Evolutionary conservation across 2,888 invertebrate species (phyloP).

Genomic region (Agrotis clavis): DNA sequence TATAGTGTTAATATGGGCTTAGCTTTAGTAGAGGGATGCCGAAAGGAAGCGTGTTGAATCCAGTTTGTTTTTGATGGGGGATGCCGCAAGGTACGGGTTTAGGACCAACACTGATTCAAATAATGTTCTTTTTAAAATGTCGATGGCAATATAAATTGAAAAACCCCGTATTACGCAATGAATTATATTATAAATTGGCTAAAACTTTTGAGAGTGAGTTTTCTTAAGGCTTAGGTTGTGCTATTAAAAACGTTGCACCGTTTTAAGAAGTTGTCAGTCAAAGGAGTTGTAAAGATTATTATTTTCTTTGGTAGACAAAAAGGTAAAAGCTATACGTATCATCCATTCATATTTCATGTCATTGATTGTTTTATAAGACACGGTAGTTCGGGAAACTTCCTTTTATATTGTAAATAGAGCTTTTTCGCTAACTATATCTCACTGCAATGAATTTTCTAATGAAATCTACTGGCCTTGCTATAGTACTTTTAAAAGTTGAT

Average conservation of each 20-base stretch:
- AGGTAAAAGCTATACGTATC: no score
- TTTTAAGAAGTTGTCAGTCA: no score
- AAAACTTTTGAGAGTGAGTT: background rate
- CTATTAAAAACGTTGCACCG: no score
- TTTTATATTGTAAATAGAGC: background rate
- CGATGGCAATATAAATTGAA: no score
- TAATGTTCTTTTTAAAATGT: no score
- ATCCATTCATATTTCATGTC: no score
- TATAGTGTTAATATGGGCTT: slow-evolving; percentile 49
- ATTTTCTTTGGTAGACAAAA: no score
- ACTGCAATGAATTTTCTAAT: background rate
- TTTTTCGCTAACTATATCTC: background rate
- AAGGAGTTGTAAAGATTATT: no score
- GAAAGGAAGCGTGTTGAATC: slow-evolving; percentile 9
- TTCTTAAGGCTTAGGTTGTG: background rate
- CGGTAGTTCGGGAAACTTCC: no score
- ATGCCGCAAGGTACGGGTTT: background rate
- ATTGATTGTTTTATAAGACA: no score
- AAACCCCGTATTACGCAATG: no score
- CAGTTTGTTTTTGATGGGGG: background rate
- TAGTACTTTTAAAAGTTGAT: background rate
- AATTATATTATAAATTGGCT: background rate
- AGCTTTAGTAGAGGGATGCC: slow-evolving; percentile 44
- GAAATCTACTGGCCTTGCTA: background rate
- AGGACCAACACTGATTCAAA: background rate